These are phyloP conservation scores for Gobio gobio DNA, from an alignment of 2,113 vertebrate genomes.

Conservation along the genomic window DNA sequence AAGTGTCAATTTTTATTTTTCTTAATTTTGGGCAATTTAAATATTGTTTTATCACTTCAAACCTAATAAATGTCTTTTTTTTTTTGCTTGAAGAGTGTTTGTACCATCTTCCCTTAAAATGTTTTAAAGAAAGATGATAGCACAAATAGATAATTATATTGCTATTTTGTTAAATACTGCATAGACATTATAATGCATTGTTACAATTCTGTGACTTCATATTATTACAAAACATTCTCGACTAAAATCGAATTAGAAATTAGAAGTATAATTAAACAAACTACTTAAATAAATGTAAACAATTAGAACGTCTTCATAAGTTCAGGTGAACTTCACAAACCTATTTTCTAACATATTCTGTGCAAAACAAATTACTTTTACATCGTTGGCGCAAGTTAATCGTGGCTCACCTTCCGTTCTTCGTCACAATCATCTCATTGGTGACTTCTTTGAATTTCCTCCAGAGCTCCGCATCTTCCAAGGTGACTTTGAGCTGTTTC, in stretches of 20 bases:
- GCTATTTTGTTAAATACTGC: background rate
- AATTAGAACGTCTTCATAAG: background rate
- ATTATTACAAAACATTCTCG: too few species aligned
- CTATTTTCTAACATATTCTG: background rate
- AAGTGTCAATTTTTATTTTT: background rate
- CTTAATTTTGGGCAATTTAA: background rate
- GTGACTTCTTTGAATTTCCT: constrained; percentile 91
- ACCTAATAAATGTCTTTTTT: background rate
- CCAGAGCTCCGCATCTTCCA: constrained; percentile 93
- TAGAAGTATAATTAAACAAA: too few species aligned
- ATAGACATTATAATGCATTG: background rate
- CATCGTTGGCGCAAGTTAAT: background rate
- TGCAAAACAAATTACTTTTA: background rate
- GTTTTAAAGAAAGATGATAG: too few species aligned
- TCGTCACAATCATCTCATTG: constrained; percentile 99
- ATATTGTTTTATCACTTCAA: background rate
- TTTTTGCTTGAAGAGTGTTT: background rate
- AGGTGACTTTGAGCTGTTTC: constrained; percentile 86
- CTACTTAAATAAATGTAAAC: background rate
- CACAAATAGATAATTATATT: too few species aligned
- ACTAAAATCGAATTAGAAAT: too few species aligned
- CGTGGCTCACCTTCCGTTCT: constrained; percentile 89
- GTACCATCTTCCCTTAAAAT: background rate
- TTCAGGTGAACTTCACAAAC: background rate
- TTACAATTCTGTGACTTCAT: background rate